Conservation (phyloP, 2,797 vertebrate genomes). For the Borostomias antarcticus region DNA sequence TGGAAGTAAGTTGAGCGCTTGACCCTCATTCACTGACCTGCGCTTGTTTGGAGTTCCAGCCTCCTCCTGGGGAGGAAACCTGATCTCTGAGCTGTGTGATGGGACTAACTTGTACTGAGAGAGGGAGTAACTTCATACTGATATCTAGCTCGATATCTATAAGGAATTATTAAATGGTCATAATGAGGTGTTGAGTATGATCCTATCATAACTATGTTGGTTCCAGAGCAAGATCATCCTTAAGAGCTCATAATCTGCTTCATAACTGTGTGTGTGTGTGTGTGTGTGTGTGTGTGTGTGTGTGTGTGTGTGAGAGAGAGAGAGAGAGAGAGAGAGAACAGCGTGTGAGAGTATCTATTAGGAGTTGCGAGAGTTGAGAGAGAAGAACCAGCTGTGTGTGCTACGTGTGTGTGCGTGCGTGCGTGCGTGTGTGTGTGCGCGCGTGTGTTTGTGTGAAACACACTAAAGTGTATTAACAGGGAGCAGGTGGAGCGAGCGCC, state of each 20-base stretch:
- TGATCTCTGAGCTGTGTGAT: slow-evolving; percentile 37
- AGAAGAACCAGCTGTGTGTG: slow-evolving; percentile 1
- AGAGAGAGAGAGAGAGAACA: background rate
- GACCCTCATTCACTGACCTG: slow-evolving; percentile 56
- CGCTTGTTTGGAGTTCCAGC: slow-evolving; percentile 56
- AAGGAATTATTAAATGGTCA: too few species aligned
- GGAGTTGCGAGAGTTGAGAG: background rate
- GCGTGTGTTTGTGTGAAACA: slow-evolving; percentile 7
- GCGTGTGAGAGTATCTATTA: background rate
- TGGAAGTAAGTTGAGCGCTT: slow-evolving; percentile 33
- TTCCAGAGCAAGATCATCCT: too few species aligned
- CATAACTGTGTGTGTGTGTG: slow-evolving; percentile 6
- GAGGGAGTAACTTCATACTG: background rate
- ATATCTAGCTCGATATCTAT: too few species aligned
- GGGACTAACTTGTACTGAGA: background rate
- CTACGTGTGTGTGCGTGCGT: slow-evolving; percentile 3
- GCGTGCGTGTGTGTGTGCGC: slow-evolving; percentile 1
- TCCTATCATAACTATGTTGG: too few species aligned
- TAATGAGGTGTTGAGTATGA: too few species aligned
- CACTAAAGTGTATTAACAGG: background rate
- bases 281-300: background rate
- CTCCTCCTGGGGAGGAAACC: slow-evolving; percentile 45
- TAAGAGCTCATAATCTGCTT: slow-evolving; percentile 11
- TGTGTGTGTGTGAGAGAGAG: background rate
- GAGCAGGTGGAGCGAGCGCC: slow-evolving; percentile 1